Evolutionary conservation across 2,888 invertebrate genomes (phyloP).

Genomic region (Calliopum simillimum): DNA sequence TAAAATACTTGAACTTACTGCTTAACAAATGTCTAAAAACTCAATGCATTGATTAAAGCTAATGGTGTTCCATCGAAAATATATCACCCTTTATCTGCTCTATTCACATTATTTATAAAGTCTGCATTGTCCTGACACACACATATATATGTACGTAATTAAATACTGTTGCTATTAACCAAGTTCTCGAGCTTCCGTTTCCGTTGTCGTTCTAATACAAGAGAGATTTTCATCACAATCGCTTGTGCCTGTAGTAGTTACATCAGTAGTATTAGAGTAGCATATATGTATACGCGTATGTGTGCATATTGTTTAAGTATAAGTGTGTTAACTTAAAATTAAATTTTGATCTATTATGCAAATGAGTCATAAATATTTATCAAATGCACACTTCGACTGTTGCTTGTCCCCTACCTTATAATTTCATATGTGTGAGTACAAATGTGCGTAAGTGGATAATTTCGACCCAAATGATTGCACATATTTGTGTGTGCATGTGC

Average conservation of each 20-base stretch:
- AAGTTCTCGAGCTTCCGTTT: background rate
- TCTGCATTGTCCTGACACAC: no score
- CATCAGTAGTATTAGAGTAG: background rate
- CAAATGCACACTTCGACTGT: conserved; percentile 22
- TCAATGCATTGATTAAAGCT: no score
- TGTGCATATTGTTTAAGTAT: conserved; percentile 2
- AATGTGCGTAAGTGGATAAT: conserved; percentile 2
- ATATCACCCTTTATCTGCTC: no score
- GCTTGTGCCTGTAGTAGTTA: background rate
- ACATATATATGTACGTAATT: no score
- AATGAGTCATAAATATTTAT: conserved; percentile 37
- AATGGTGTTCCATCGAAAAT: no score
- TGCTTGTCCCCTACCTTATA: background rate
- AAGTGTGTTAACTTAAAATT: conserved; percentile 35
- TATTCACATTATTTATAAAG: no score
- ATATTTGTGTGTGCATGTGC: background rate
- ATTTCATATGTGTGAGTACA: background rate
- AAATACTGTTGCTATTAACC: background rate
- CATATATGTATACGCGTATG: conserved; percentile 25
- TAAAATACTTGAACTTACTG: no score
- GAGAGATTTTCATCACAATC: background rate
- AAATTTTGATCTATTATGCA: conserved; percentile 44
- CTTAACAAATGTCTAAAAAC: no score
- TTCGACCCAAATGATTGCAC: background rate
- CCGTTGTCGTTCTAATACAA: background rate